phyloP scores from a whole-genome alignment of 2,888 invertebrate species.

The Phrixothrix hirtus region DNA sequence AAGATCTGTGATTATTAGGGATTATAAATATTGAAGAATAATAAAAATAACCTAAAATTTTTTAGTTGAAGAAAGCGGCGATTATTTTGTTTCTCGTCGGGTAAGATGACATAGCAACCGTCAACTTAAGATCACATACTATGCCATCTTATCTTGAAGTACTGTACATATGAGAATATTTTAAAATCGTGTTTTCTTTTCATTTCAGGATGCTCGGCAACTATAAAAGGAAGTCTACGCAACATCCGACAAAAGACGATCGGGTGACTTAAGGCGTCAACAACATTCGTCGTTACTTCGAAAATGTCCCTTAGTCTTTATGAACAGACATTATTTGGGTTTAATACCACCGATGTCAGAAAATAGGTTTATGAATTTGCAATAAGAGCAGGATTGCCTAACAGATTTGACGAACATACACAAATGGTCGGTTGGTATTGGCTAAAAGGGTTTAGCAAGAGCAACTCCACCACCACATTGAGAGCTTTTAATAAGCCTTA shows the following conservation, averaged over 20 bases:
- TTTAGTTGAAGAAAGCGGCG: no score
- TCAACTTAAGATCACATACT: no score
- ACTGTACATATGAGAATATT: not conserved
- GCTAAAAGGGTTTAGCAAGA: not conserved
- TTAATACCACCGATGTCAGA: not conserved
- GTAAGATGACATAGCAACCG: no score
- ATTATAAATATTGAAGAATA: not conserved
- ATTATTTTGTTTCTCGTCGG: no score
- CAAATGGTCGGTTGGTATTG: not conserved
- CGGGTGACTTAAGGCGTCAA: not conserved
- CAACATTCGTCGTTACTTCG: not conserved
- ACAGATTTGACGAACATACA: not conserved
- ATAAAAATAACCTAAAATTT: no score
- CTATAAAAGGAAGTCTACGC: no score
- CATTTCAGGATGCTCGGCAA: no score
- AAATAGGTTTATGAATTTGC: not conserved
- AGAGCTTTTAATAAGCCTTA: constrained; percentile 29
- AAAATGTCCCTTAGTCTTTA: not conserved
- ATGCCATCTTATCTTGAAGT: no score
- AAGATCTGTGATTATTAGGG: no score
- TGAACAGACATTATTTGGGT: not conserved
- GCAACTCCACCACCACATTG: constrained; percentile 1
- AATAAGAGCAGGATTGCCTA: not conserved
- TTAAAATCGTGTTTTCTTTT: constrained; percentile 1
- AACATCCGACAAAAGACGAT: not conserved